Conservation (phyloP, 2,797 vertebrate species). For the Erpetoichthys calabaricus region DNA sequence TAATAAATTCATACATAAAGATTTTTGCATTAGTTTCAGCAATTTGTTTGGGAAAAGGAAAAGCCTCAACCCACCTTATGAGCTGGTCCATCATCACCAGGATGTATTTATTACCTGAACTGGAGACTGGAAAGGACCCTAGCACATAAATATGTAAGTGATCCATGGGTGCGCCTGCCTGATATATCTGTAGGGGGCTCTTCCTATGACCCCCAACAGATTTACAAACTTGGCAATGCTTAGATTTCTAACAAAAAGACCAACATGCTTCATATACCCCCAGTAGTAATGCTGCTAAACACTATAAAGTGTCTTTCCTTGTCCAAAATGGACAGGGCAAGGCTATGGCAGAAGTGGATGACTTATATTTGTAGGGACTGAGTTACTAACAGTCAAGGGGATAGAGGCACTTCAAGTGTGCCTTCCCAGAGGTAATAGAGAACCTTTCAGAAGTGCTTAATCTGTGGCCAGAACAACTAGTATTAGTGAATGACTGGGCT, state of each 20-base stretch:
- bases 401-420: background rate
- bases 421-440: background rate
- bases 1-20: too few species aligned
- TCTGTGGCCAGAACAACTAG: background rate
- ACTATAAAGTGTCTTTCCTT: constrained; percentile 1
- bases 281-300: background rate
- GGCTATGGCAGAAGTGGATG: background rate
- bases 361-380: background rate
- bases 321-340: background rate
- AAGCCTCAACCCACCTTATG: too few species aligned
- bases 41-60: too few species aligned
- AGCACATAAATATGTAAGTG: too few species aligned
- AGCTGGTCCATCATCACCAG: too few species aligned
- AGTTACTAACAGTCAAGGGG: background rate
- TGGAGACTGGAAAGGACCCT: too few species aligned
- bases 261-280: background rate
- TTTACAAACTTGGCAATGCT: too few species aligned
- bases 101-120: too few species aligned
- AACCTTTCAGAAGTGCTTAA: background rate
- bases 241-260: background rate
- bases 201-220: too few species aligned
- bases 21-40: too few species aligned
- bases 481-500: background rate
- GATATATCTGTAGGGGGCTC: too few species aligned
- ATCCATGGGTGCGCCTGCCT: too few species aligned